A percentile compares a stretch with the other conserved stretches of the same genome.
Conservation (phyloP, 1,140 invertebrate genomes). For the Zeugodacus cucurbitae region DNA sequence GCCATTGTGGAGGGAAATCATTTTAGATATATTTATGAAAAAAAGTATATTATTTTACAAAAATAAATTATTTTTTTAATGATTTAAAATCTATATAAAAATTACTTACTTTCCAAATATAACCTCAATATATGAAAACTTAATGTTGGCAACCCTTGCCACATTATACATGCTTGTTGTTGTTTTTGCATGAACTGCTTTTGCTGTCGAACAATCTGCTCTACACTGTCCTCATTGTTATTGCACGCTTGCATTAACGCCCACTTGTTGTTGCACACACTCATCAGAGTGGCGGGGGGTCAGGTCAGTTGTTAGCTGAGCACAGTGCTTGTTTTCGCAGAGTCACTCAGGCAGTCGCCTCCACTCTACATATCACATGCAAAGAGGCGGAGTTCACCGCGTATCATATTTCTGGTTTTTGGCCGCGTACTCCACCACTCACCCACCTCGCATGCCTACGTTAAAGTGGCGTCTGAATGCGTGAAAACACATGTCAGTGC, state of each 20-base stretch:
- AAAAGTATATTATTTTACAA: not conserved
- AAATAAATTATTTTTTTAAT: not conserved
- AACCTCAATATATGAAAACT: no score
- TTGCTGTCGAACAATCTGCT: not conserved
- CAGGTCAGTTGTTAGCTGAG: not conserved
- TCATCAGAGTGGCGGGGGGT: not conserved
- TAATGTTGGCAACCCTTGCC: not conserved
- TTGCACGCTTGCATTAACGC: not conserved
- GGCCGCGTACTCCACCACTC: not conserved
- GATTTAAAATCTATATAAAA: no score
- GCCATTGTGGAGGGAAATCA: not conserved
- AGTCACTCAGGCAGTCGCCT: not conserved
- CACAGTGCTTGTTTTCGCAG: not conserved
- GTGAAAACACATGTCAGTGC: conserved; percentile 33
- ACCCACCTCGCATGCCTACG: not conserved
- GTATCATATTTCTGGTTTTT: not conserved
- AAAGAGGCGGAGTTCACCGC: not conserved
- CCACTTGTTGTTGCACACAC: not conserved
- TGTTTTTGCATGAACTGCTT: not conserved
- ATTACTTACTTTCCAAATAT: no score
- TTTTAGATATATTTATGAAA: no score
- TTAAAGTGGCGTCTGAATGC: not conserved
- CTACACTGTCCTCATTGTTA: conserved; percentile 20
- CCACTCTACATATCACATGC: not conserved
- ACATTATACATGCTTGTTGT: not conserved